Percentiles rank a stretch among this genome's conserved stretches.
Conservation (phyloP, 2,888 invertebrate species). For the Crepidodera aurea region DNA sequence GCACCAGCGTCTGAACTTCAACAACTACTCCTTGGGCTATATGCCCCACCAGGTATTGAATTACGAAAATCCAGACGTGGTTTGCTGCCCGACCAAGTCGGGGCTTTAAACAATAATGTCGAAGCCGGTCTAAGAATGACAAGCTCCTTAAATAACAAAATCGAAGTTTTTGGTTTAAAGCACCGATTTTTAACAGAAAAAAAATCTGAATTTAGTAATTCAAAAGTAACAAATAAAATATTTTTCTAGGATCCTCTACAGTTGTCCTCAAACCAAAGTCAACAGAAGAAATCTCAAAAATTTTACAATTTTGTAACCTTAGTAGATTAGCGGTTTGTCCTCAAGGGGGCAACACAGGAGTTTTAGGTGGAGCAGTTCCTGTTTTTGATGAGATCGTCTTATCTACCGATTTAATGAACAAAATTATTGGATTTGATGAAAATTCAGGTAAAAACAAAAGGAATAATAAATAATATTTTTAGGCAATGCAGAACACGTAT, state of each 20-base stretch:
- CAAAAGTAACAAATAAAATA: neutral
- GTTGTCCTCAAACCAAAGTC: slow-evolving; percentile 86
- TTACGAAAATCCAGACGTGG: too few species aligned
- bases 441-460: slow-evolving; percentile 71
- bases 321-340: slow-evolving; percentile 88
- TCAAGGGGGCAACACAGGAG: slow-evolving; percentile 92
- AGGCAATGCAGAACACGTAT: neutral
- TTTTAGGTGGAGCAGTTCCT: slow-evolving; percentile 94
- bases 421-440: slow-evolving; percentile 82
- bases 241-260: slow-evolving; percentile 75
- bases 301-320: slow-evolving; percentile 85
- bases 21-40: too few species aligned
- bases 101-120: too few species aligned
- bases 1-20: too few species aligned
- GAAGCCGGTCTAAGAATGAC: too few species aligned
- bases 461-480: slow-evolving; percentile 2
- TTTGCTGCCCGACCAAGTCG: too few species aligned
- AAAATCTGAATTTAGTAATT: neutral
- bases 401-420: slow-evolving; percentile 84
- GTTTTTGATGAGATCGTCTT: slow-evolving; percentile 96
- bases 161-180: too few species aligned
- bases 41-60: too few species aligned
- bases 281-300: slow-evolving; percentile 85
- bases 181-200: too few species aligned
- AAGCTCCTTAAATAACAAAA: too few species aligned